A percentile compares a stretch with the other conserved stretches of the same genome.
Evolutionary conservation across 2,797 vertebrate species (phyloP).

Genomic region (Lates japonicus): DNA sequence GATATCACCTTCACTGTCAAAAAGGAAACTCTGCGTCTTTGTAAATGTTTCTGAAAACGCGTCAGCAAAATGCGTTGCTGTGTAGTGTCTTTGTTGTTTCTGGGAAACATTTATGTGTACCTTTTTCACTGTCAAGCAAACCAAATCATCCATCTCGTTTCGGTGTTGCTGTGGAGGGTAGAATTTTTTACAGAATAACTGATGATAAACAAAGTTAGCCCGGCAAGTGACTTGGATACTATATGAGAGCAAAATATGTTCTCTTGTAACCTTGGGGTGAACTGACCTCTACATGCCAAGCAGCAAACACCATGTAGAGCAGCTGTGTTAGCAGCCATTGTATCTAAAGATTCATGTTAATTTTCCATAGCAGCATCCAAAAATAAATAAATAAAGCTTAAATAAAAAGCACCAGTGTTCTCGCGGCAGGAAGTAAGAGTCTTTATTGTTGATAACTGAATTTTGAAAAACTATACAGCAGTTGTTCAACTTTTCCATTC

Average conservation of each 20-base stretch:
- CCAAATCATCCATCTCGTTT: constrained; percentile 15
- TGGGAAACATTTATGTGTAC: background rate
- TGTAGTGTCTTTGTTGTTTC: background rate
- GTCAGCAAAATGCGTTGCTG: too few relatives aligned
- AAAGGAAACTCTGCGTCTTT: constrained; percentile 1
- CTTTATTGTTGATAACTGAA: background rate
- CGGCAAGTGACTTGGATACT: background rate
- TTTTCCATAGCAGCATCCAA: constrained; percentile 6
- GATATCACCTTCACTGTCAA: constrained; percentile 9
- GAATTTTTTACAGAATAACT: constrained; percentile 1
- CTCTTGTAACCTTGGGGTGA: background rate
- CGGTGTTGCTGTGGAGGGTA: background rate
- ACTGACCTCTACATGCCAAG: constrained; percentile 5
- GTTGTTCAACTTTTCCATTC: background rate
- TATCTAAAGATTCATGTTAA: background rate
- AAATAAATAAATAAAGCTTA: background rate
- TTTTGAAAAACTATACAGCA: background rate
- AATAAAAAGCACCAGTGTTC: background rate
- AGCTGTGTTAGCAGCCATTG: background rate
- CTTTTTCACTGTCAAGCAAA: constrained; percentile 20
- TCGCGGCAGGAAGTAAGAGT: background rate
- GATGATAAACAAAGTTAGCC: background rate
- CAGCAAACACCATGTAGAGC: background rate
- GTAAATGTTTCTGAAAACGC: constrained; percentile 22
- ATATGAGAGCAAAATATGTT: background rate